A percentile compares a stretch with the other conserved stretches of the same genome.
These are phyloP conservation scores for Holotrichia oblita DNA, from an alignment of 1,140 invertebrate species.

Conservation along the genomic window DNA sequence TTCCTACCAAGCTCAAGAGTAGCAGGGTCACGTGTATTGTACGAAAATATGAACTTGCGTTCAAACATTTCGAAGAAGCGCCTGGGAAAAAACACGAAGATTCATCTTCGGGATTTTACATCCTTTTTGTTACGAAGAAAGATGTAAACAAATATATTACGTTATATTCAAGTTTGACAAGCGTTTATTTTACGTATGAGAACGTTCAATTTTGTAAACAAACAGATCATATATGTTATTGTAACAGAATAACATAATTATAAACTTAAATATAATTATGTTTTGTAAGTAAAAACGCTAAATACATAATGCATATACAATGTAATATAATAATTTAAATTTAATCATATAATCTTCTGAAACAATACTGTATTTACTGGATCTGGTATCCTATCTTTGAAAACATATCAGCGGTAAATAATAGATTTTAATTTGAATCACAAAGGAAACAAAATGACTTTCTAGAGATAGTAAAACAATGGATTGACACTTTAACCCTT, in stretches of 20 bases:
- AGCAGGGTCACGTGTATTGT: not conserved
- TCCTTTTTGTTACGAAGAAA: not conserved
- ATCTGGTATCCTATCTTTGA: too few relatives aligned
- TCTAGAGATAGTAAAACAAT: not conserved
- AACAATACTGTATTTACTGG: not conserved
- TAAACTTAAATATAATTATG: not conserved
- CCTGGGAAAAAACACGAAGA: not conserved
- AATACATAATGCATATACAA: too few relatives aligned
- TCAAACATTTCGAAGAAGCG: conserved; percentile 9
- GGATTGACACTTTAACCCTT: not conserved
- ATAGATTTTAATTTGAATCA: not conserved
- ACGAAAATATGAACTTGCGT: not conserved
- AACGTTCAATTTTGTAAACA: not conserved
- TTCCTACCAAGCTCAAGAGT: not conserved
- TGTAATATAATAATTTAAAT: too few relatives aligned
- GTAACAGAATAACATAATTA: conserved; percentile 9
- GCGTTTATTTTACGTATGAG: not conserved
- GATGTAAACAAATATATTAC: conserved; percentile 5
- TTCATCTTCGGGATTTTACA: not conserved
- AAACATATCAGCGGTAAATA: too few relatives aligned
- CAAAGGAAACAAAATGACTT: not conserved
- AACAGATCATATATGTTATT: not conserved
- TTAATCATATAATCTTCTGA: not conserved
- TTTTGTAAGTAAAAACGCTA: not conserved
- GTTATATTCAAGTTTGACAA: not conserved